Percentiles rank a stretch among this genome's conserved stretches.
These are phyloP conservation scores for Volucella zonaria DNA, from an alignment of 2,888 invertebrate genomes.

Conservation along the genomic window DNA sequence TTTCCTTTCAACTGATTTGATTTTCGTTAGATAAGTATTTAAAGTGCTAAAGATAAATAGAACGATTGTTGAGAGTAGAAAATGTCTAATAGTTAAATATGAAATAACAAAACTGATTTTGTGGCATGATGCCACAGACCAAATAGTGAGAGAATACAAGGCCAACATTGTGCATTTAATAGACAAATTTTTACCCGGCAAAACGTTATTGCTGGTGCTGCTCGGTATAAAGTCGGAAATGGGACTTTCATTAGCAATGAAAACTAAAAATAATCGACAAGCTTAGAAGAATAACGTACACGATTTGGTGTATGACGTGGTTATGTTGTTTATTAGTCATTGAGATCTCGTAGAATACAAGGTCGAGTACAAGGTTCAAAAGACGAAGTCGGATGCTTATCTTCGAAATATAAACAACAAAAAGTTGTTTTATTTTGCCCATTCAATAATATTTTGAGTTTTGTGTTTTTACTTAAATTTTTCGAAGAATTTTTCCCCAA, in stretches of 20 bases:
- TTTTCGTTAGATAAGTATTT: slow-evolving; percentile 24
- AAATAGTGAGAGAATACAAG: no score
- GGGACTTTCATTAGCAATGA: slow-evolving; percentile 4
- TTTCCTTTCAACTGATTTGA: slow-evolving; percentile 8
- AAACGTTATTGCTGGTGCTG: background rate
- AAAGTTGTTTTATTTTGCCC: slow-evolving; percentile 16
- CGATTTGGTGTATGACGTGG: slow-evolving; percentile 48
- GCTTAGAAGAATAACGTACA: slow-evolving; percentile 34
- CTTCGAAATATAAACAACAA: slow-evolving; percentile 30
- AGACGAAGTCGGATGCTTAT: slow-evolving; percentile 39
- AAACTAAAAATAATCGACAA: slow-evolving; percentile 4
- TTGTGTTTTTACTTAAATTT: background rate
- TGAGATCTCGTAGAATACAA: slow-evolving; percentile 39
- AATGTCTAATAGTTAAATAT: no score
- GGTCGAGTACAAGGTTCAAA: slow-evolving; percentile 59
- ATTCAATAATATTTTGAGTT: background rate
- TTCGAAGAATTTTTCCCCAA: no score
- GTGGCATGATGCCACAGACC: no score
- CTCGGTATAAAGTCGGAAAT: background rate
- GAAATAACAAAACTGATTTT: no score
- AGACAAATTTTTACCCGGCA: no score
- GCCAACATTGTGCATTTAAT: no score
- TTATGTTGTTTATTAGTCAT: slow-evolving; percentile 53
- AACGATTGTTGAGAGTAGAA: background rate
- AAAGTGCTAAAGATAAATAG: background rate